phyloP scores from a whole-genome alignment of 2,888 invertebrate species.

The Cosmorhoe ocellata region DNA sequence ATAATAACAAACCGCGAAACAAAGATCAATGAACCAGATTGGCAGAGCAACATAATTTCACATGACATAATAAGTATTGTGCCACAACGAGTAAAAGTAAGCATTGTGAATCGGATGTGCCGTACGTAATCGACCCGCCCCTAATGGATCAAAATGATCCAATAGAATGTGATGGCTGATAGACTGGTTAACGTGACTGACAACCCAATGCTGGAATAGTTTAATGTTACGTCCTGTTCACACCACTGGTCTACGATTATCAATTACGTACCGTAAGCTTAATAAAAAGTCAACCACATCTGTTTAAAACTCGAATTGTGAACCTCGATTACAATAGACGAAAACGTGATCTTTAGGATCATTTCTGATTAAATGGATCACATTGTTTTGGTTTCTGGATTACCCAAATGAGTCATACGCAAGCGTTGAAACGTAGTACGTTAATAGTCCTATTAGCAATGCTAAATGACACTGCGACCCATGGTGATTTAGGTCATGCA shows the following conservation, averaged over 20 bases:
- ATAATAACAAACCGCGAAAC: conserved; percentile 4
- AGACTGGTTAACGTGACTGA: conserved; percentile 41
- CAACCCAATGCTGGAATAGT: conserved; percentile 32
- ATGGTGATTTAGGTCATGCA: conserved; percentile 17
- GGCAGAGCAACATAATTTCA: conserved; percentile 35
- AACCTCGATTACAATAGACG: not conserved
- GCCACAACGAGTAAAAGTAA: conserved; percentile 65
- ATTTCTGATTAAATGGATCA: no score
- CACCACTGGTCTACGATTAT: conserved; percentile 4
- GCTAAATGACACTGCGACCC: conserved; percentile 9
- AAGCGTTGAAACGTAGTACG: no score
- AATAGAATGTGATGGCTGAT: conserved; percentile 36
- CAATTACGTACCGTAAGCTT: not conserved
- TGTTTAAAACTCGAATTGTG: not conserved
- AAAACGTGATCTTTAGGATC: not conserved
- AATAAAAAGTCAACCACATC: not conserved
- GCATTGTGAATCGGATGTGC: conserved; percentile 52
- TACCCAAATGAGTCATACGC: no score
- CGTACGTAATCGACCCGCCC: conserved; percentile 55
- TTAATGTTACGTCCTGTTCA: conserved; percentile 23
- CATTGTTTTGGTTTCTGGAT: not conserved
- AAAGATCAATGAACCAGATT: conserved; percentile 15
- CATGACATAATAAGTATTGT: conserved; percentile 59
- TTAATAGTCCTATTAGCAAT: not conserved
- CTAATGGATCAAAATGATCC: conserved; percentile 40